Evolutionary conservation across 2,113 vertebrate species (phyloP), one percentile per base, ranked within the genome.

Genomic region (Orycteropus afer): DNA sequence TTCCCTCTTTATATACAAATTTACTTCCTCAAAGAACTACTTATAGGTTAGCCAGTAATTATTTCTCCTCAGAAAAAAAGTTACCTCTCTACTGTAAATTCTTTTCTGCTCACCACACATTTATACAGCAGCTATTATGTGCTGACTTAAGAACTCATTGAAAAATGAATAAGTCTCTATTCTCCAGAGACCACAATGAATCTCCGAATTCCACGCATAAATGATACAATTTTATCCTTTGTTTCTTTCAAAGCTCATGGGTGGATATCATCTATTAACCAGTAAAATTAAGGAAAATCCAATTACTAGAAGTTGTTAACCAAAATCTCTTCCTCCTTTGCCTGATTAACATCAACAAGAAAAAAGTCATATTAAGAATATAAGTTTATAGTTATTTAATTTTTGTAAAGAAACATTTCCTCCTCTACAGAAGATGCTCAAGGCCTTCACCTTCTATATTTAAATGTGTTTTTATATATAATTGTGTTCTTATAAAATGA

Each of bases 61-160:
- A 45, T 22, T 89, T 90, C 92, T 87, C 71, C 86, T 95, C 20
- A 71, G 55, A 71, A 37, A 82, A 86, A 83, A 74, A 86, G 87
- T 93, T 84, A 83, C 25, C 49, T 84, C 89, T 95, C 79, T 55
- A n/a, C 20, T 83, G 2, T 20, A 93, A 95, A 90, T 94, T 92
- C 25, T 94, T 92, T 87, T 83, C 71, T 83, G 67, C 84, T 87
- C 49, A 93, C 29, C 29, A 47, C 45, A 49, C 22, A 69, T 77
- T 57, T 73, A 32, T 71, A 87, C 37, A 86, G 42, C 65, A 92
- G 65, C 22, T 84, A 42, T 34, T 79, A 95, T 37, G 34, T 63
- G 37, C 49, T 92, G 15, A 51, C 18, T 86, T 90, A 86, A 86
- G 17, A 94, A 76, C 3, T n/a, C 23, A 14, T 13, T 40, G 40